These are phyloP conservation scores for Trichonephila clavipes DNA, from an alignment of 1,140 invertebrate genomes.

Conservation along the genomic window DNA sequence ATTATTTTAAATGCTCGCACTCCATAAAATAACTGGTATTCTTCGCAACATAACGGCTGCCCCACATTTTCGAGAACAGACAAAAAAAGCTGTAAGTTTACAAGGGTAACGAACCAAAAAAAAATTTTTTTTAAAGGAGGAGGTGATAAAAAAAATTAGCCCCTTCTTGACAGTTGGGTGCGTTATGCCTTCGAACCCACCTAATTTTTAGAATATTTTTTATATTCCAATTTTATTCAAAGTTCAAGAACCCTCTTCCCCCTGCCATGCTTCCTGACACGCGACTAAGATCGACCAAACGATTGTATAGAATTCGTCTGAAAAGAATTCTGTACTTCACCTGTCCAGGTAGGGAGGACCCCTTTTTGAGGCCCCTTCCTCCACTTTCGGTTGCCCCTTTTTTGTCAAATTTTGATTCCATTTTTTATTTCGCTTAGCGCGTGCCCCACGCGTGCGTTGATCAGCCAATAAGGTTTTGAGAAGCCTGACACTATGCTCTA, in stretches of 20 bases:
- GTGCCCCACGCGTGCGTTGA: constrained; percentile 4
- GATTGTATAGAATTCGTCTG: constrained; percentile 33
- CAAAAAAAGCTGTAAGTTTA: constrained; percentile 25
- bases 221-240: constrained; percentile 15
- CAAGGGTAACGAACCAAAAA: constrained; percentile 32
- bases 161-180: constrained; percentile 24
- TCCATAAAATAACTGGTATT: constrained; percentile 34
- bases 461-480: neutral
- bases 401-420: neutral
- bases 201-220: constrained; percentile 64
- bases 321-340: constrained; percentile 64
- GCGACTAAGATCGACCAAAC: constrained; percentile 36
- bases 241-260: constrained; percentile 54
- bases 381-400: constrained; percentile 7
- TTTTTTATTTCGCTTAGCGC: neutral
- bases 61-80: constrained; percentile 36
- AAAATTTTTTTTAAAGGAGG: neutral
- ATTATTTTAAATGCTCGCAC: constrained; percentile 70
- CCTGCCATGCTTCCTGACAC: constrained; percentile 29
- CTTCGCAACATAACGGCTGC: constrained; percentile 53
- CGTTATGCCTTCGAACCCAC: constrained; percentile 47
- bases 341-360: constrained; percentile 62
- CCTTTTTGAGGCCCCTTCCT: constrained; percentile 14
- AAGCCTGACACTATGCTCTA: neutral
- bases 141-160: constrained; percentile 42